These are phyloP conservation scores for Drosophila serrata DNA, from an alignment of 1,140 invertebrate genomes.

Conservation along the genomic window DNA sequence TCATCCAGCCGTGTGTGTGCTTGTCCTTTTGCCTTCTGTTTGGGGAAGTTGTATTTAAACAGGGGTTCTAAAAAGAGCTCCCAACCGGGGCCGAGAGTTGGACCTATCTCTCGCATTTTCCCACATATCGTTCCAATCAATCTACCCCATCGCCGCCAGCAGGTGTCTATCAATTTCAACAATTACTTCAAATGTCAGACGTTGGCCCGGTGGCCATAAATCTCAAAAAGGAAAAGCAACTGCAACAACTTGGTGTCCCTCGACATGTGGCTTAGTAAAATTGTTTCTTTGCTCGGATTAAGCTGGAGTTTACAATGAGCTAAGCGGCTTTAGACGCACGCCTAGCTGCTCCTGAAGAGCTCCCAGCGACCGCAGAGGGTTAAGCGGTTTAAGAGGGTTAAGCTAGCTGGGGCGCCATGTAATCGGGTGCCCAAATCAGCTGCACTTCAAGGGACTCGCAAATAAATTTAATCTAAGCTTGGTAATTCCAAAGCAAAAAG, in stretches of 20 bases:
- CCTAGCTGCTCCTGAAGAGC: constrained; percentile 12
- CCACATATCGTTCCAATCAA: constrained; percentile 31
- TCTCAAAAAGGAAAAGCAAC: constrained; percentile 61
- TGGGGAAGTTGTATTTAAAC: constrained; percentile 47
- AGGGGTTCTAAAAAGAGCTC: constrained; percentile 35
- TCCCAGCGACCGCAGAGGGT: constrained; percentile 31
- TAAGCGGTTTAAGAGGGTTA: constrained; percentile 23
- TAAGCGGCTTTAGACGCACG: constrained; percentile 69
- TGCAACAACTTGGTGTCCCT: constrained; percentile 59
- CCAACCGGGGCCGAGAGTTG: constrained; percentile 16
- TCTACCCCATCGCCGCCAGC: constrained; percentile 28
- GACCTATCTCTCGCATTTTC: constrained; percentile 28
- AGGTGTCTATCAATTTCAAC: constrained; percentile 68
- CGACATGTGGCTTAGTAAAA: constrained; percentile 30
- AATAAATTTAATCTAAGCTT: neutral
- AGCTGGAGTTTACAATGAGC: constrained; percentile 72
- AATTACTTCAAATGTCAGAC: constrained; percentile 65
- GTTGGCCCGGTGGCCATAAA: constrained; percentile 55
- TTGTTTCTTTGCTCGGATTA: constrained; percentile 62
- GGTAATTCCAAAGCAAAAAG: neutral
- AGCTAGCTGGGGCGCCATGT: constrained; percentile 17
- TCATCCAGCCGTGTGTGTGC: constrained; percentile 20
- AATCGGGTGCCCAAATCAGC: neutral
- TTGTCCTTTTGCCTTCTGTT: constrained; percentile 32
- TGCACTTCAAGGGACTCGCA: neutral